Conservation (phyloP, 2,113 vertebrate species). For the Catagonus wagneri region DNA sequence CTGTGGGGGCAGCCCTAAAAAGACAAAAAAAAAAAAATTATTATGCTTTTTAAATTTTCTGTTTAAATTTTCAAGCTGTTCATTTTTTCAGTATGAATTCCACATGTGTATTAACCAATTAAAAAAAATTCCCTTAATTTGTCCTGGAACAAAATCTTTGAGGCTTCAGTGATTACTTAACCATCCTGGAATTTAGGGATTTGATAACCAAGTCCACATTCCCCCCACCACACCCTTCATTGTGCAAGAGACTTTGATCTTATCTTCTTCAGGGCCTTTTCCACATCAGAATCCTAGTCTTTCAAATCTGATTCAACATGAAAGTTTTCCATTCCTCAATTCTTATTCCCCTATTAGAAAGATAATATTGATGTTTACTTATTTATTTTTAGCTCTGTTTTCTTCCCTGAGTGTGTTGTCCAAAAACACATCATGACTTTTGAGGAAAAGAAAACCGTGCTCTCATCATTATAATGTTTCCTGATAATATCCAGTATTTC, state of each 20-base stretch:
- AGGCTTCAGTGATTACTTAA: conserved; percentile 15
- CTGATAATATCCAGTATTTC: neutral
- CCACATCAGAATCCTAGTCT: neutral
- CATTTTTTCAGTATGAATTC: conserved; percentile 24
- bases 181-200: neutral
- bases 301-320: neutral
- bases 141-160: neutral
- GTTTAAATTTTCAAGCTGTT: neutral
- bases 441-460: neutral
- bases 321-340: neutral
- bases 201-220: neutral
- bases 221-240: neutral
- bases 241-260: conserved; percentile 22
- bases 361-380: neutral
- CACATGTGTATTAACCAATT: neutral
- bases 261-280: conserved; percentile 39
- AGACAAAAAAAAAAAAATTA: too few species aligned
- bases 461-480: neutral
- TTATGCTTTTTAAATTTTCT: neutral
- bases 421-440: neutral
- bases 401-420: neutral
- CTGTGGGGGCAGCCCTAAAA: too few species aligned
- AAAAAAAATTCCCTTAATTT: neutral
- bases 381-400: conserved; percentile 31
- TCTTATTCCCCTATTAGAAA: neutral